phyloP scores from a whole-genome alignment of 2,888 invertebrate genomes.

The Drosophila neotestacea region DNA sequence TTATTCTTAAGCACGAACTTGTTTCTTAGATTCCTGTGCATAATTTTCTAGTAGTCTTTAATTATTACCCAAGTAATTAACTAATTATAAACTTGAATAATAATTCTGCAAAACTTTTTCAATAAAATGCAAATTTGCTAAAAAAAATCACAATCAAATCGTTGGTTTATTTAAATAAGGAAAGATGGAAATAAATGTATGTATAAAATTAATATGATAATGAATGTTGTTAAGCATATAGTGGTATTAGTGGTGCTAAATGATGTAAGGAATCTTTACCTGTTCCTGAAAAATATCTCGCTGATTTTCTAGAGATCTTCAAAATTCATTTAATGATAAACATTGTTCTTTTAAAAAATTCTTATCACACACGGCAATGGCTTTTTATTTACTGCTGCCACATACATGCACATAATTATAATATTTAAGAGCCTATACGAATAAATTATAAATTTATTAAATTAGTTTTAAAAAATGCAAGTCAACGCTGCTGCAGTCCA shows the following conservation, averaged over 20 bases:
- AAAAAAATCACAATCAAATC: constrained; percentile 17
- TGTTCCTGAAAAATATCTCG: no score
- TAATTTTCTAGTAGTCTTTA: constrained; percentile 64
- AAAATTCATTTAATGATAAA: no score
- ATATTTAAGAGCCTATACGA: constrained; percentile 20
- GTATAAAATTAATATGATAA: no score
- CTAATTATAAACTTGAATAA: constrained; percentile 46
- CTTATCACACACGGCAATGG: neutral
- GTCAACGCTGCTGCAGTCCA: constrained; percentile 60
- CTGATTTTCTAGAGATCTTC: no score
- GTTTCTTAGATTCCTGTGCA: constrained; percentile 65
- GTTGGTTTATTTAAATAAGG: neutral
- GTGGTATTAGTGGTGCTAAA: no score
- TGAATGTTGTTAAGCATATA: no score
- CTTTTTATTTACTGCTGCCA: neutral
- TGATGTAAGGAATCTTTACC: no score
- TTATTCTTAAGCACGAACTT: constrained; percentile 42
- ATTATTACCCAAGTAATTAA: constrained; percentile 58
- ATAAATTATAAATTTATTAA: constrained; percentile 16
- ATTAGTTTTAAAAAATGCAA: neutral
- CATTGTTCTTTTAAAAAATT: no score
- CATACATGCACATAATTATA: neutral
- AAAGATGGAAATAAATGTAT: neutral
- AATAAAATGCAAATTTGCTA: constrained; percentile 52
- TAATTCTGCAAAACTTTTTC: constrained; percentile 54